Conservation (phyloP, 2,888 invertebrate species). For the Rotaria magnacalcarata region DNA sequence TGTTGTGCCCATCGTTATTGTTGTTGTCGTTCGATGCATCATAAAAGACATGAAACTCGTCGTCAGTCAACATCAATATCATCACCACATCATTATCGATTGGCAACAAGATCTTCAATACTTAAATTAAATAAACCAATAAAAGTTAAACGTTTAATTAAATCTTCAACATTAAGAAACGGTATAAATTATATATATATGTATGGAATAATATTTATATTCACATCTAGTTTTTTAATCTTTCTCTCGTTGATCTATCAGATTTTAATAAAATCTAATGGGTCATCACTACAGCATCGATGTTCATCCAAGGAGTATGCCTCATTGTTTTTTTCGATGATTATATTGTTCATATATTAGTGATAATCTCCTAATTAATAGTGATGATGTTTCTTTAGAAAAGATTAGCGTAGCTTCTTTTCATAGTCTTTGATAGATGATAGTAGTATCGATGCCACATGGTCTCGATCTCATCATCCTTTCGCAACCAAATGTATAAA, state of each 20-base stretch:
- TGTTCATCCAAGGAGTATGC: conserved; percentile 3
- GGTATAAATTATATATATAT: not conserved
- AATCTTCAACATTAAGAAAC: not conserved
- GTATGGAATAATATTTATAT: not conserved
- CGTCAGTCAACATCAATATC: conserved; percentile 11
- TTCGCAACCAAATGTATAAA: not conserved
- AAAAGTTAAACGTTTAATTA: conserved; percentile 23
- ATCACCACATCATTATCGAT: conserved; percentile 11
- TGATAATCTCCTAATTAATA: not conserved
- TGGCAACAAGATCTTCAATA: conserved; percentile 16
- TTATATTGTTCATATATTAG: not conserved
- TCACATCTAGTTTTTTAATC: not conserved
- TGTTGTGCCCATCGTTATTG: not conserved
- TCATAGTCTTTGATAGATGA: not conserved
- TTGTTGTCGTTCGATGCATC: conserved; percentile 25
- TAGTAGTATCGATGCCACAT: not conserved
- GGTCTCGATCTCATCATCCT: not conserved
- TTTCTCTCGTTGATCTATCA: not conserved
- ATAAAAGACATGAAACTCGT: conserved; percentile 3
- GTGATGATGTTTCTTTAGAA: not conserved
- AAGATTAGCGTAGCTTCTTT: not conserved
- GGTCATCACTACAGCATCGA: conserved; percentile 28
- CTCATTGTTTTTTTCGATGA: not conserved
- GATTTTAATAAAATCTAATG: not conserved
- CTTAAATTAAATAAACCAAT: conserved; percentile 4